Base-by-base conservation (phyloP, 2,797 vertebrate species). In the Typhlichthys eigenmanni region DNA sequence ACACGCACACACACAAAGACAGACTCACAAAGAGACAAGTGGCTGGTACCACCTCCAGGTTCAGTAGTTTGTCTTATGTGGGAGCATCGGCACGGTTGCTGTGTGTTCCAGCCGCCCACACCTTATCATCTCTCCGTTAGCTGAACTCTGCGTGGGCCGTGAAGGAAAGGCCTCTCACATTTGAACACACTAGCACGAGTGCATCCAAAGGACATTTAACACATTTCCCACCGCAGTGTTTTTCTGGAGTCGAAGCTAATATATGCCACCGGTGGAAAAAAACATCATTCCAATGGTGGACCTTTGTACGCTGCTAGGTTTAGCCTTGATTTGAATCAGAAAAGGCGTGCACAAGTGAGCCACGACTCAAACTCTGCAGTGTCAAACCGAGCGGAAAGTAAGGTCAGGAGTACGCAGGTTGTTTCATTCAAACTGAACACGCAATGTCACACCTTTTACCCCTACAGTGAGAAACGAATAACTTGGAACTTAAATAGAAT, bases 1-100 rank as follows among this genome's bases (percentile, higher is more conserved):
- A 7, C 47, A n/a, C 14, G 29, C 48, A 54, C 47, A 63, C 43
- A 55, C 52, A 55, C 19, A 32, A 38, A 32, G 2, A 46, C 51
- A 62, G 8, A 14, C 55, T 13, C 11, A 14, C 13, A 47, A 14
- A 7, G 14, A 59, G 47, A 24, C 67, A 63, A 52, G 13, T 17
- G 48, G 13, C 13, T 58, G 45, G 14, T 56, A 48, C 63, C 55
- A 57, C 12, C 48, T 68, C 62, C 46, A 55, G 75, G 73, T 76
- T 81, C 60, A 79, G 61, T 53, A 62, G 66, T 1, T 46, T 66
- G 62, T 68, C 73, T 61, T 10, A 47, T 17, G 71, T 69, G 13
- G 69, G 79, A 77, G 58, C 66, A 56, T 53, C 14, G 43, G 48
- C 55, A 19, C 4, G 50, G 64, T 58, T 74, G 51, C 54, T 43